These are phyloP conservation scores for Bovichtus diacanthus DNA, from an alignment of 2,797 vertebrate species.

Conservation along the genomic window DNA sequence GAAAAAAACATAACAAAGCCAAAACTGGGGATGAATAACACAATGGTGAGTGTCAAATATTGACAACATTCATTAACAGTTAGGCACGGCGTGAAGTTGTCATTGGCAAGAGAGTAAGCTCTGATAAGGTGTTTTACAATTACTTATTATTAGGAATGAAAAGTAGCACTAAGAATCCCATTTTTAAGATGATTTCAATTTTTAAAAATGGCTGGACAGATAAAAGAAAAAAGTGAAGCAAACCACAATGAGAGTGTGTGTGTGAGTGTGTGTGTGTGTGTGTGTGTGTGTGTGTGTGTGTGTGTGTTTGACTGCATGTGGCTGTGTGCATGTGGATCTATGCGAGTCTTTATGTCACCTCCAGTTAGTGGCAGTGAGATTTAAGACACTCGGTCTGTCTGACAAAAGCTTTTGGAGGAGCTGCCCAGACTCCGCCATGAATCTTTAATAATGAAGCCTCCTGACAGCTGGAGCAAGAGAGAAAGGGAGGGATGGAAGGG, in stretches of 20 bases:
- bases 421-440: slow-evolving; percentile 81
- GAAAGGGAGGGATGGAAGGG: slow-evolving; percentile 33
- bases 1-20: background rate
- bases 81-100: background rate
- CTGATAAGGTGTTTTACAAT: background rate
- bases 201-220: slow-evolving; percentile 19
- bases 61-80: slow-evolving; percentile 9
- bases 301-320: background rate
- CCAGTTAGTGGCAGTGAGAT: slow-evolving; percentile 76
- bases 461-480: slow-evolving; percentile 80
- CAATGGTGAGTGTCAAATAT: slow-evolving; percentile 5
- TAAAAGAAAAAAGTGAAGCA: slow-evolving; percentile 4
- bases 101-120: background rate
- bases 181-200: slow-evolving; percentile 25
- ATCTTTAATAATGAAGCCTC: slow-evolving; percentile 85
- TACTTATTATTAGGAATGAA: slow-evolving; percentile 2
- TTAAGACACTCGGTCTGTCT: slow-evolving; percentile 80
- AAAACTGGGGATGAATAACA: slow-evolving; percentile 4
- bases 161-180: slow-evolving; percentile 1
- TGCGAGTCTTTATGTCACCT: slow-evolving; percentile 73
- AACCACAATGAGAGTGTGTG: slow-evolving; percentile 2
- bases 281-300: background rate
- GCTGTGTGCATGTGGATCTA: slow-evolving; percentile 22
- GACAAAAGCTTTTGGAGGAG: slow-evolving; percentile 83
- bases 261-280: slow-evolving; percentile 21